These are phyloP conservation scores for Cephus pygmeus DNA, from an alignment of 2,888 invertebrate species.

Conservation along the genomic window DNA sequence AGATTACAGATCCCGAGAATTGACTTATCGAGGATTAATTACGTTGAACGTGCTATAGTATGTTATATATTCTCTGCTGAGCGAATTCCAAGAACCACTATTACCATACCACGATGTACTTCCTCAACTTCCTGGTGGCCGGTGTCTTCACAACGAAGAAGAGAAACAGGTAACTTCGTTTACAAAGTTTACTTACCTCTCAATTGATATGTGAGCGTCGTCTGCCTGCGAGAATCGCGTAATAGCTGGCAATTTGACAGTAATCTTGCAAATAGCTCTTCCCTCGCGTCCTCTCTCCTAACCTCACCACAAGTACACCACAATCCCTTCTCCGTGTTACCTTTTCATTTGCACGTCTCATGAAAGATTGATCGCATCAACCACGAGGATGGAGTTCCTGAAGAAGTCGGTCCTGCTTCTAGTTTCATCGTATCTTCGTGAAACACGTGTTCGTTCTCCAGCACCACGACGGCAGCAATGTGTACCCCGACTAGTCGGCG, in stretches of 20 bases:
- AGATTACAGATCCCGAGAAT: background rate
- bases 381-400: constrained; percentile 35
- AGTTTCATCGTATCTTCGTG: background rate
- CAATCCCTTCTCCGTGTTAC: background rate
- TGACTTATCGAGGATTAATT: background rate
- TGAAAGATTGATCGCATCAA: constrained; percentile 52
- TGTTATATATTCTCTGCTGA: background rate
- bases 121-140: background rate
- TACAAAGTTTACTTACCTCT: background rate
- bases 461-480: background rate
- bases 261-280: background rate
- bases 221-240: background rate
- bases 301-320: background rate
- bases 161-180: background rate
- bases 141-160: background rate
- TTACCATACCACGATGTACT: background rate
- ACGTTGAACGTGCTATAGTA: background rate
- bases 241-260: background rate
- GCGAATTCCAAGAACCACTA: background rate
- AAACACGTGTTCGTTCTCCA: constrained; percentile 5
- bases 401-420: constrained; percentile 6
- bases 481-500: constrained; percentile 13
- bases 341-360: constrained; percentile 39
- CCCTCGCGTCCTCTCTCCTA: background rate
- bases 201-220: background rate